phyloP scores from a whole-genome alignment of 1,140 invertebrate genomes.

The Diorhabda elongata region DNA sequence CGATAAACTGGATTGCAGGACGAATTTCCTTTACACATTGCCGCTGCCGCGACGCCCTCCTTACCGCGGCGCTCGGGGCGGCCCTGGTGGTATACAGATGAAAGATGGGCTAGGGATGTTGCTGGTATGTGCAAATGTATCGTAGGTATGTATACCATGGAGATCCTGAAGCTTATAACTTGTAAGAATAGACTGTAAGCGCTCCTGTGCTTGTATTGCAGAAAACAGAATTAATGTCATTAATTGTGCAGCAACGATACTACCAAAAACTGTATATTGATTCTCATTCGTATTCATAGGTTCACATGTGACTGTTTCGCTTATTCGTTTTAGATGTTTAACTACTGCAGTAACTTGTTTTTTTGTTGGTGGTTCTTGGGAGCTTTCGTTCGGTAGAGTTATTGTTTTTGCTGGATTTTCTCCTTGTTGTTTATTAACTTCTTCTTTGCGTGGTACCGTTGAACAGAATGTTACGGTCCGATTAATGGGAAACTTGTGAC shows the following conservation, averaged over 20 bases:
- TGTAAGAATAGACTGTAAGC: conserved; percentile 15
- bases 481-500: neutral
- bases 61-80: too few relatives aligned
- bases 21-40: neutral
- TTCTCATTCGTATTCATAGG: neutral
- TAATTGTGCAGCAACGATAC: conserved; percentile 19
- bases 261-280: conserved; percentile 17
- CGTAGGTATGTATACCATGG: neutral
- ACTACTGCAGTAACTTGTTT: conserved; percentile 14
- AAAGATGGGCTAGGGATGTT: neutral
- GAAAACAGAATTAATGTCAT: conserved; percentile 16
- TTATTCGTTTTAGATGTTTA: conserved; percentile 16
- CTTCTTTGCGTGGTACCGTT: neutral
- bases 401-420: neutral
- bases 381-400: conserved; percentile 8
- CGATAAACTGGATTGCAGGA: too few relatives aligned
- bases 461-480: neutral
- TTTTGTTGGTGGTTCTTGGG: neutral
- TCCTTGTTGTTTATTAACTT: conserved; percentile 3
- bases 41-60: too few relatives aligned
- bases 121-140: neutral
- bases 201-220: conserved; percentile 15
- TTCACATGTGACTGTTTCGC: conserved; percentile 8
- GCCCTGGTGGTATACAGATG: too few relatives aligned
- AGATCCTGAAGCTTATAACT: conserved; percentile 16